These are phyloP conservation scores for Scartelaos histophorus DNA, from an alignment of 2,113 vertebrate genomes.

Conservation along the genomic window DNA sequence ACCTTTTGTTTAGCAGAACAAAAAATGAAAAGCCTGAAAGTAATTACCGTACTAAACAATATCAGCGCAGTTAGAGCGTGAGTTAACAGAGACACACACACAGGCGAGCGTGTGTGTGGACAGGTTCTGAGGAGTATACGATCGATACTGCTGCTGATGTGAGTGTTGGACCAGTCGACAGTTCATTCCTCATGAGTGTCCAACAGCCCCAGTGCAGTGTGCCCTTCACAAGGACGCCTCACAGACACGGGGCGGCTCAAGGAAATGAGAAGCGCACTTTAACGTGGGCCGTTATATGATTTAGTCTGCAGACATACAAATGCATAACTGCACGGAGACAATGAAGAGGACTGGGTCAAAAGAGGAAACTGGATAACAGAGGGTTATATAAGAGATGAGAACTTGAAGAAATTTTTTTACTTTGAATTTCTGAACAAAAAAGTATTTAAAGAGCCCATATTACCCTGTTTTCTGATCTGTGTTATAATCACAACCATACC, in stretches of 20 bases:
- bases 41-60: neutral
- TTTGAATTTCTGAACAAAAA: neutral
- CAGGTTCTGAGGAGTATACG: neutral
- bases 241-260: neutral
- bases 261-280: neutral
- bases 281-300: neutral
- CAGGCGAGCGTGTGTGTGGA: neutral
- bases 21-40: neutral
- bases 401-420: neutral
- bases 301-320: neutral
- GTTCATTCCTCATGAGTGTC: constrained; percentile 11
- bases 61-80: neutral
- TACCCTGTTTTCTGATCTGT: too few species aligned
- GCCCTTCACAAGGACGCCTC: constrained; percentile 1
- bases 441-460: neutral
- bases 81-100: neutral
- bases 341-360: neutral
- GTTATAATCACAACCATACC: too few species aligned
- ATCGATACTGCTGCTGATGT: constrained; percentile 9
- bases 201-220: neutral
- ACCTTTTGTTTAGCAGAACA: too few species aligned
- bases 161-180: constrained; percentile 5
- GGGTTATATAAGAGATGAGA: neutral
- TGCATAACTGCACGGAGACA: neutral
- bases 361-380: neutral